Base-by-base conservation (phyloP, 2,888 invertebrate genomes). In the Caenorhabditis imperialis region DNA sequence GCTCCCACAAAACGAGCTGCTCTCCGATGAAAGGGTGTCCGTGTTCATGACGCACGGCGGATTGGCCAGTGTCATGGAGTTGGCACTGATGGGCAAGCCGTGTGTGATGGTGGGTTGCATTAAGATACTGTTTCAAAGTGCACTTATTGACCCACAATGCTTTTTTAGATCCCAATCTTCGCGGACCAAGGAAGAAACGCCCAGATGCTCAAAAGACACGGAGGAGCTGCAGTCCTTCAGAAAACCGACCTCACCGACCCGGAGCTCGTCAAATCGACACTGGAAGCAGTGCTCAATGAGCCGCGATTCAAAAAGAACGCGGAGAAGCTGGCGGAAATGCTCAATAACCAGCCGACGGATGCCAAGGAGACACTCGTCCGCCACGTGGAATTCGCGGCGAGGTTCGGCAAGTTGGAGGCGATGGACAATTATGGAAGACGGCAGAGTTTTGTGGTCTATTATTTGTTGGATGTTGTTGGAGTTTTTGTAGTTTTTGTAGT, bases 121-220 rank as follows among this genome's bases (percentile, higher is more conserved):
- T n/a, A n/a, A n/a, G n/a, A n/a, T n/a, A n/a, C n/a, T n/a, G n/a
- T n/a, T n/a, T n/a, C n/a, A n/a, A n/a, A n/a, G n/a, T n/a, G n/a
- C n/a, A n/a, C n/a, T n/a, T n/a, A n/a, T n/a, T n/a, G n/a, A n/a
- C n/a, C n/a, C n/a, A n/a, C n/a, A n/a, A n/a, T n/a, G 30, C 30
- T 30, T 14, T 8, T 16, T 30, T 30, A 73, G 70, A 62, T 83
- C n/a, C 83, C 83, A 0, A 51, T 80, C 8, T 80, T 82, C 38
- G 80, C 75, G 10, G 83, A 83, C 33, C 83, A 83, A 54, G 51
- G 70, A 5, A 37, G 82, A 18, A 83, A 83, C 55, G 77, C 77
- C 0, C 51, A 54, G 12, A 75, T 81, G 77, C 30, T 81, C n/a
- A 58, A 70, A 25, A 20, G 79, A n/a, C 69, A 73, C 27, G 73